phyloP scores from a whole-genome alignment of 2,797 vertebrate genomes.

The Adrianichthys oophorus region DNA sequence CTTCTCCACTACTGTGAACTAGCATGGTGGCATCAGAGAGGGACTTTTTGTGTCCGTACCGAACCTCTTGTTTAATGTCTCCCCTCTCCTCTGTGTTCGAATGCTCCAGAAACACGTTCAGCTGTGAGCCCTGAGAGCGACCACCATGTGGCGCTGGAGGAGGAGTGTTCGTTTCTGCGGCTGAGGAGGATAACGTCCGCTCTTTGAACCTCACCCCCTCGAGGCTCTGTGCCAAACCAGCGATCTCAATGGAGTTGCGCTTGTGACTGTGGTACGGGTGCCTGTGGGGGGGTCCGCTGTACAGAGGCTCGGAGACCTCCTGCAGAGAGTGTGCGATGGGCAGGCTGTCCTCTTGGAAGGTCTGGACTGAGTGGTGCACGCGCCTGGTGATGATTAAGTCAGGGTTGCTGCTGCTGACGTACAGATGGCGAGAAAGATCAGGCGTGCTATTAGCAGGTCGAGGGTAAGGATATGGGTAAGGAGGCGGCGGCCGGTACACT shows the following conservation, averaged over 20 bases:
- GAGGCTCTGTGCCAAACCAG: conserved; percentile 85
- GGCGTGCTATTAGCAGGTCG: conserved; percentile 97
- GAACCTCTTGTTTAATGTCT: conserved; percentile 74
- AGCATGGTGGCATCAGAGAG: conserved; percentile 97
- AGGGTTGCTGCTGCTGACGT: conserved; percentile 95
- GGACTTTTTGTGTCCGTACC: conserved; percentile 92
- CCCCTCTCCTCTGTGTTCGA: conserved; percentile 77
- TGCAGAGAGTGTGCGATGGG: conserved; percentile 96
- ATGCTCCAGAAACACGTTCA: conserved; percentile 81
- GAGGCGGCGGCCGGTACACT: conserved; percentile 93
- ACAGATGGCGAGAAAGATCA: conserved; percentile 91
- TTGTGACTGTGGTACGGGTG: conserved; percentile 84
- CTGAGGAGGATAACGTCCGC: conserved; percentile 84
- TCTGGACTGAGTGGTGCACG: conserved; percentile 98
- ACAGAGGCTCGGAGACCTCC: conserved; percentile 93
- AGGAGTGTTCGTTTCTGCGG: conserved; percentile 75
- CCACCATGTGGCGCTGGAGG: conserved; percentile 59
- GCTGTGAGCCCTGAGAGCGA: conserved; percentile 80
- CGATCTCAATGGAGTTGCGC: conserved; percentile 94
- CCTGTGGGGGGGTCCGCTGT: conserved; percentile 77
- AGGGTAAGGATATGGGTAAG: conserved; percentile 86
- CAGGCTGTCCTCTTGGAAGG: conserved; percentile 96
- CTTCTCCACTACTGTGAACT: conserved; percentile 94
- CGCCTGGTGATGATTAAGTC: conserved; percentile 94
- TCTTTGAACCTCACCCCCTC: conserved; percentile 92